Conservation (phyloP, 2,113 vertebrate species). For the Typhlomys cinereus region DNA sequence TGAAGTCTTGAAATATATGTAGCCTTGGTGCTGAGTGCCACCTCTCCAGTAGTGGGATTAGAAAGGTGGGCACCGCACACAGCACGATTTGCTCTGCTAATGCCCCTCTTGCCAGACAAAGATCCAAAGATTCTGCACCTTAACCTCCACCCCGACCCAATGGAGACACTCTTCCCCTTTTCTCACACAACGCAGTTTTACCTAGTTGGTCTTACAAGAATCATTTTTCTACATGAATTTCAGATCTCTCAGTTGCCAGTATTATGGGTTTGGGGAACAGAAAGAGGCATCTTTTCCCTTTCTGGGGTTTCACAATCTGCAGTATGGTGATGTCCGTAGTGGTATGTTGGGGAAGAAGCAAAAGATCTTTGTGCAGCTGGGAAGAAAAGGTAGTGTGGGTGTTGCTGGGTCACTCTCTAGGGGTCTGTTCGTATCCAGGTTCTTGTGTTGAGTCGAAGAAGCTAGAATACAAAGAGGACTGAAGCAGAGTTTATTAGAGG, state of each 20-base stretch:
- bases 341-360: neutral
- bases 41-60: too few relatives aligned
- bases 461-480: too few relatives aligned
- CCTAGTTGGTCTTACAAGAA: neutral
- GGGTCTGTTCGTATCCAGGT: too few relatives aligned
- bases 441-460: too few relatives aligned
- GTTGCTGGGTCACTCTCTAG: too few relatives aligned
- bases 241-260: neutral
- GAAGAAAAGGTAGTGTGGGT: slow-evolving; percentile 13
- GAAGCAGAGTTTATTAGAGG: too few relatives aligned
- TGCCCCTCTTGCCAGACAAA: too few relatives aligned
- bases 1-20: too few relatives aligned
- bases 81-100: too few relatives aligned
- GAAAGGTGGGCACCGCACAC: too few relatives aligned
- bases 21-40: too few relatives aligned
- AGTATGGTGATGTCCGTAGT: neutral
- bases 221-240: neutral
- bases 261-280: neutral
- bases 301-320: neutral
- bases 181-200: neutral
- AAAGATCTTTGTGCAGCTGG: neutral
- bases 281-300: neutral
- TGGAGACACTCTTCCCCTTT: neutral
- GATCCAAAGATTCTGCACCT: too few relatives aligned
- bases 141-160: neutral